Evolutionary conservation across 2,888 invertebrate genomes (phyloP).

Genomic region (Nomada ruficornis): DNA sequence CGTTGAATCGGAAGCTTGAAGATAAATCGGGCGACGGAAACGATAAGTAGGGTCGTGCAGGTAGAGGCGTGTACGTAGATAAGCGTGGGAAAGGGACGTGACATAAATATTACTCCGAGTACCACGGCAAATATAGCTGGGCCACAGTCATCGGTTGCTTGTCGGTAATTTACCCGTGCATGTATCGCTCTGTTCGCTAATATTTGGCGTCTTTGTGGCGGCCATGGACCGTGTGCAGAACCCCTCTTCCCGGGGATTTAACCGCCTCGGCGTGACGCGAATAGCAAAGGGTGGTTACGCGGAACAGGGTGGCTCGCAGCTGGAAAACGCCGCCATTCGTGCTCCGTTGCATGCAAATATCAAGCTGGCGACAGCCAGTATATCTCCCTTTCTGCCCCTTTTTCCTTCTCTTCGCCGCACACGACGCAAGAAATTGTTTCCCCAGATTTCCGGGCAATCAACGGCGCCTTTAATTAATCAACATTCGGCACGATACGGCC

Average conservation of each 20-base stretch:
- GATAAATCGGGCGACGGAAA: conserved; percentile 18
- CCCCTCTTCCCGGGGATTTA: conserved; percentile 16
- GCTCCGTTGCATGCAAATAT: conserved; percentile 20
- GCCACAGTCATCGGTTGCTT: neutral
- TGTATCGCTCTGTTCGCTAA: conserved; percentile 30
- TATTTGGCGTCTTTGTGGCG: conserved; percentile 34
- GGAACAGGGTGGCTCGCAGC: neutral
- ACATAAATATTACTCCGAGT: conserved; percentile 32
- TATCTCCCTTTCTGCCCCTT: neutral
- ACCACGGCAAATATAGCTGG: neutral
- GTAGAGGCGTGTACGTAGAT: neutral
- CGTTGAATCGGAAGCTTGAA: conserved; percentile 20
- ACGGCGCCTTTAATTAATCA: conserved; percentile 35
- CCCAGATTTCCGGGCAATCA: conserved; percentile 14
- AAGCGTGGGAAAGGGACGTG: conserved; percentile 17
- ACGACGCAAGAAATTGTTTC: neutral
- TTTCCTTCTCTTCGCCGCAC: neutral
- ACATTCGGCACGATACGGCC: neutral
- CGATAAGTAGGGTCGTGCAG: conserved; percentile 6
- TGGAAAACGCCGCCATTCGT: neutral
- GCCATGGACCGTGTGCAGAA: neutral
- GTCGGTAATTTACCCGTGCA: conserved; percentile 18
- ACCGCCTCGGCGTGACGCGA: conserved; percentile 38
- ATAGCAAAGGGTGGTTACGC: conserved; percentile 2
- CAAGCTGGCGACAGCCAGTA: neutral